Evolutionary conservation across 2,113 vertebrate species (phyloP).

Genomic region (Otis tarda): DNA sequence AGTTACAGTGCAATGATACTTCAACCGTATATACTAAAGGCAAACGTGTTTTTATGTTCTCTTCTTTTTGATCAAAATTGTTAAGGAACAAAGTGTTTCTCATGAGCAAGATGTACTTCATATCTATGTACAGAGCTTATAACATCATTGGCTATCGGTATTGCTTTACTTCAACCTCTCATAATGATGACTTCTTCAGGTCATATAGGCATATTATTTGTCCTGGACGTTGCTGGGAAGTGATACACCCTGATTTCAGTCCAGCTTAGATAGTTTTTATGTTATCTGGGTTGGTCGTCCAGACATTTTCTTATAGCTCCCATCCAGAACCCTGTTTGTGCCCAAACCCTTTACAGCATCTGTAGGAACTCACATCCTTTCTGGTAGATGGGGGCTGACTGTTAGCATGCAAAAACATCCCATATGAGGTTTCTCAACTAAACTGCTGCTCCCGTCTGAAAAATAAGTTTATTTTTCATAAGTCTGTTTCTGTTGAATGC

Average conservation of each 20-base stretch:
- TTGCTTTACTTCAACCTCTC: background rate
- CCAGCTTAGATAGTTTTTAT: background rate
- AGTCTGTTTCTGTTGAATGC: background rate
- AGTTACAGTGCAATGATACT: background rate
- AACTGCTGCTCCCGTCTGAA: background rate
- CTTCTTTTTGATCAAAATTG: background rate
- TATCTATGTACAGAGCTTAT: fast-evolving
- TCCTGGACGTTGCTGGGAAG: background rate
- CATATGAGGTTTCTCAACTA: background rate
- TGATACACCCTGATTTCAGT: background rate
- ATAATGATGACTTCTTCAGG: background rate
- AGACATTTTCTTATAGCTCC: background rate
- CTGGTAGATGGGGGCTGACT: background rate
- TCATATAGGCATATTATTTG: background rate
- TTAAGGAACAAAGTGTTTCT: background rate
- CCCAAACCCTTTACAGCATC: background rate
- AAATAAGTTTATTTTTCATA: background rate
- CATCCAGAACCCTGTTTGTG: background rate
- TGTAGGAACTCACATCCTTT: background rate
- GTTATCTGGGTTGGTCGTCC: background rate
- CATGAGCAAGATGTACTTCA: background rate
- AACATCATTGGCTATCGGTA: background rate
- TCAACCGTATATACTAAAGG: background rate
- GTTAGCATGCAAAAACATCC: background rate
- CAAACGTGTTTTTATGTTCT: background rate